Base-by-base conservation (phyloP, 92 coral and sea anemone genomes). In the Palythoa grandis region DNA sequence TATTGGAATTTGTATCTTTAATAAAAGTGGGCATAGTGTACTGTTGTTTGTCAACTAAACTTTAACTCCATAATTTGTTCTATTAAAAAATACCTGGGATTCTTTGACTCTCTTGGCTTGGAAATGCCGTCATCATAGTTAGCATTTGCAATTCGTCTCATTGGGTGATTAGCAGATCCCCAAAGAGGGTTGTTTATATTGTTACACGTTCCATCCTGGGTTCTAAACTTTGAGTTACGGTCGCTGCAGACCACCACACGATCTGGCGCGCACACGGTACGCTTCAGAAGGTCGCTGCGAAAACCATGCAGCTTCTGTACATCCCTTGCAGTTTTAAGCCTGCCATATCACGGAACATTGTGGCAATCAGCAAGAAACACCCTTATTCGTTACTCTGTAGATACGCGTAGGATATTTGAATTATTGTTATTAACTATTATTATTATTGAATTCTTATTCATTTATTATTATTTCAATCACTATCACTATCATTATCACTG, bases 181-280 rank as follows among this genome's bases (percentile, higher is more conserved):
- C 82, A 88, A 11, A 37, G 65, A 14, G 96, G 92, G 65, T 93
- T 82, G 0, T 43, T 47, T 25, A 88, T 50, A 66, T 93, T 93
- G 79, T 93, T 93, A 70, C 96, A 93, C 6, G 91, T 88, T 39
- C 96, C 96, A 65, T 93, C 88, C 23, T 82, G 76, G 16, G 86
- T 88, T 7, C 96, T 82, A 85, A 86, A 93, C 35, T 23, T 43
- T 38, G 88, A 77, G 23, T 85, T 19, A 1, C 17, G 1, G 76
- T 85, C 60, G 16, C 29, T 77, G 40, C 83, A 77, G 52, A 13
- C 19, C 24, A 58, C 52, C 0, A 57, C 67, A 3, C 83, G 83
- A 0, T 29, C 83, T 4, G 69, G 83, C 15, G 83, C 70, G 69
- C 83, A 77, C 70, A 77, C 83, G 1, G 24, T 22, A 1, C 70